Conservation (phyloP, 2,113 vertebrate genomes). For the Paraplagusia blochii region DNA sequence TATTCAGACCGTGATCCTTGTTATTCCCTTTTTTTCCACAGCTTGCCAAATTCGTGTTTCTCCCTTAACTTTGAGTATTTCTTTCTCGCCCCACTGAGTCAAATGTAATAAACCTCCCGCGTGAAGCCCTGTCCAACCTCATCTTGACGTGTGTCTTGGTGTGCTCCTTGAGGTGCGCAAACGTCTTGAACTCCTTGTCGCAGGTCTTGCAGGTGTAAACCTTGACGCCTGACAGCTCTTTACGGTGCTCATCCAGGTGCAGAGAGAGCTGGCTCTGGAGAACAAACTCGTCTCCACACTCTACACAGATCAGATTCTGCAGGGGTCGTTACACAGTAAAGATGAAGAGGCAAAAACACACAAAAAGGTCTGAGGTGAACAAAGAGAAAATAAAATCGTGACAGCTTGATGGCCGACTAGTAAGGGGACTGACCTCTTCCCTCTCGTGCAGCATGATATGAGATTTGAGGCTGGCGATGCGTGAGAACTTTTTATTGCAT, state of each 20-base stretch:
- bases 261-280: constrained; percentile 92
- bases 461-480: constrained; percentile 95
- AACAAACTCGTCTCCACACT: constrained; percentile 97
- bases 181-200: constrained; percentile 83
- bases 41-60: constrained; percentile 8
- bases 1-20: not conserved
- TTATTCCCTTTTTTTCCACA: not conserved
- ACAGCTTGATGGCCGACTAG: not conserved
- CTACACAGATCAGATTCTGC: constrained; percentile 93
- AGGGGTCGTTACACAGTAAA: not conserved
- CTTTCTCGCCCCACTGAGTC: not conserved
- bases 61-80: not conserved
- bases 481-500: constrained; percentile 93
- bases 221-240: constrained; percentile 84
- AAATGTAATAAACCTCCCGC: constrained; percentile 2
- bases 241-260: constrained; percentile 93
- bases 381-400: not conserved
- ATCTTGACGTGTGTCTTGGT: constrained; percentile 89
- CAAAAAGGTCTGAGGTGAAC: not conserved
- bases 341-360: not conserved
- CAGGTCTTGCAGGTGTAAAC: constrained; percentile 87
- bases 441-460: constrained; percentile 97
- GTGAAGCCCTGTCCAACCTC: constrained; percentile 72
- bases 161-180: constrained; percentile 87
- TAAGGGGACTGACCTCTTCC: constrained; percentile 84